These are phyloP conservation scores for Alcedo atthis DNA, from an alignment of 2,797 vertebrate genomes.

Conservation along the genomic window DNA sequence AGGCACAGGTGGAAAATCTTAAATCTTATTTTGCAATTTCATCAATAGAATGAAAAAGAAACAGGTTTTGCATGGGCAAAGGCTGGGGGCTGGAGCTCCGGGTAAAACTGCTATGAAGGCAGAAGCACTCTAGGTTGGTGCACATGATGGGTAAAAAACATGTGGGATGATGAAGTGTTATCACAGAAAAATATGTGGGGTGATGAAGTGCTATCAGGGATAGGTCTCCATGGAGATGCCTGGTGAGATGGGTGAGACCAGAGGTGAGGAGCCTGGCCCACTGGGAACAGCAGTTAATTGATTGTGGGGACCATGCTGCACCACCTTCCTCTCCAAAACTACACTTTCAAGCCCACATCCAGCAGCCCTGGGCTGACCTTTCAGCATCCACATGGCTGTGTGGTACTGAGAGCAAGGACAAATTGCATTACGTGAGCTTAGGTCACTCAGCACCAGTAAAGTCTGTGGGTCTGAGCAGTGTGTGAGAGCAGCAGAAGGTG, in stretches of 20 bases:
- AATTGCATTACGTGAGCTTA: neutral
- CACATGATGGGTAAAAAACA: rapidly evolving
- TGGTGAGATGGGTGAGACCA: neutral
- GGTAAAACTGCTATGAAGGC: neutral
- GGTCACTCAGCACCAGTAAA: neutral
- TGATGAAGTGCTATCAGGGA: neutral
- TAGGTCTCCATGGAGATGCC: neutral
- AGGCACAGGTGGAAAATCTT: neutral
- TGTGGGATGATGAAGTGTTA: neutral
- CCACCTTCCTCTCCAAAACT: neutral
- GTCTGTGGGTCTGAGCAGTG: neutral
- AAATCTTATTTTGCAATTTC: neutral
- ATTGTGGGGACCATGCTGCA: neutral
- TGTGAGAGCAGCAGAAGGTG: neutral
- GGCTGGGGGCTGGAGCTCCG: neutral
- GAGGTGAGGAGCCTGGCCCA: neutral
- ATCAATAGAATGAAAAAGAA: neutral
- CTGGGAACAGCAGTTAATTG: neutral
- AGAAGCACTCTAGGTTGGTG: neutral
- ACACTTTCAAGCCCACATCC: neutral
- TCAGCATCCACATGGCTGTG: rapidly evolving
- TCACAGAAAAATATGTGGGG: neutral
- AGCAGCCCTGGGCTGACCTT: neutral
- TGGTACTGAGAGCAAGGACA: rapidly evolving
- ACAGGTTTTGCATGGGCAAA: neutral